phyloP scores from a whole-genome alignment of 1,140 invertebrate genomes.

The Solenopsis fugax region DNA sequence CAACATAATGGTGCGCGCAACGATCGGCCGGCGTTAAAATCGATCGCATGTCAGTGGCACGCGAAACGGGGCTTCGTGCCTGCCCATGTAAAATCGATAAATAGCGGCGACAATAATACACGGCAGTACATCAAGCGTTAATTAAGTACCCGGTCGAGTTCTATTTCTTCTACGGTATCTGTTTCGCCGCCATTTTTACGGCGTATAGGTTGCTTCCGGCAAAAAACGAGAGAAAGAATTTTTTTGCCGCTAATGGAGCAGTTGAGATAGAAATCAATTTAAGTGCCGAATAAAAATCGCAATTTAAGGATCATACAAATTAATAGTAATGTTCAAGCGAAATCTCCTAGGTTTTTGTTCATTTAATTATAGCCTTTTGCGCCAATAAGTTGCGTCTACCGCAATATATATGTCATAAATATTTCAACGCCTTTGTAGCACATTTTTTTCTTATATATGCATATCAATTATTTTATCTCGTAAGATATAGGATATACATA shows the following conservation, averaged over 20 bases:
- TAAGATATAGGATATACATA: not conserved
- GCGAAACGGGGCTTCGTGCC: conserved; percentile 70
- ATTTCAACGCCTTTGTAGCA: not conserved
- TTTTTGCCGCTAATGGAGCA: conserved; percentile 28
- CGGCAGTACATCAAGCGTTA: conserved; percentile 6
- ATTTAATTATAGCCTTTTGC: conserved; percentile 4
- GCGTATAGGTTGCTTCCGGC: not conserved
- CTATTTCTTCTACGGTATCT: not conserved
- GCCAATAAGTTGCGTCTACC: not conserved
- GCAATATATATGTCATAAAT: not conserved
- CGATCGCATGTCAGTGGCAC: conserved; percentile 70
- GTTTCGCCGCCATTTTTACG: not conserved
- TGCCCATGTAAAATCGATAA: conserved; percentile 59
- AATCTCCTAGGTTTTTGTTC: not conserved
- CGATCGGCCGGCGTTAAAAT: conserved; percentile 72
- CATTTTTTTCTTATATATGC: not conserved
- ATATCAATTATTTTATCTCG: not conserved
- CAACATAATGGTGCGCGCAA: conserved; percentile 82
- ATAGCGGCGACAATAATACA: conserved; percentile 13
- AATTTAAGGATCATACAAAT: not conserved
- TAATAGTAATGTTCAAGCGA: conserved; percentile 22
- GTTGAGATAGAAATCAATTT: conserved; percentile 16
- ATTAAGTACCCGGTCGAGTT: not conserved
- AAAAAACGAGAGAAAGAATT: not conserved
- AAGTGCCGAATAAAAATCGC: not conserved